A percentile compares a stretch with the other conserved stretches of the same genome.
Conservation (phyloP, 2,113 vertebrate genomes). For the Percina caprodes region DNA sequence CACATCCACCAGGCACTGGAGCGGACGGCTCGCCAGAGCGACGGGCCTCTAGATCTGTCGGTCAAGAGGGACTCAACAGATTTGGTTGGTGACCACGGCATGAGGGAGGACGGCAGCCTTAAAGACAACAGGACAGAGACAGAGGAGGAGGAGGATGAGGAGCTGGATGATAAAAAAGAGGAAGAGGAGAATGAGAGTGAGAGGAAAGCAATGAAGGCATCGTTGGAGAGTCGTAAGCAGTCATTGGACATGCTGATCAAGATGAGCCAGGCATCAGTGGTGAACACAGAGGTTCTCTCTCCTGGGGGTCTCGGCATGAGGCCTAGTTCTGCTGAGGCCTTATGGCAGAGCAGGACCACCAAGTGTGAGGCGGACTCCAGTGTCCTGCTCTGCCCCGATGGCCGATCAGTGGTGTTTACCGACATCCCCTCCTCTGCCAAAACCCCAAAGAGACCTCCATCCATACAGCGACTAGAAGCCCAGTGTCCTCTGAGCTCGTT, state of each 20-base stretch:
- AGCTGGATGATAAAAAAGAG: slow-evolving; percentile 68
- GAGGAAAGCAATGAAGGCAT: slow-evolving; percentile 65
- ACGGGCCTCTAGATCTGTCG: slow-evolving; percentile 93
- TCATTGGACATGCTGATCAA: slow-evolving; percentile 89
- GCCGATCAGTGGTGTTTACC: slow-evolving; percentile 74
- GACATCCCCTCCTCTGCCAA: slow-evolving; percentile 68
- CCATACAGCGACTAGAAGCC: slow-evolving; percentile 73
- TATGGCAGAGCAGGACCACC: slow-evolving; percentile 90
- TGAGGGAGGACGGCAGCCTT: slow-evolving; percentile 45
- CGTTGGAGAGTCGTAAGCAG: slow-evolving; percentile 85
- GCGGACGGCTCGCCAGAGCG: slow-evolving; percentile 81
- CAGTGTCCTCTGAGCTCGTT: slow-evolving; percentile 80
- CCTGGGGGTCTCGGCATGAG: slow-evolving; percentile 72
- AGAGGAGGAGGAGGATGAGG: slow-evolving; percentile 79
- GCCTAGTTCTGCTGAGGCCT: slow-evolving; percentile 72
- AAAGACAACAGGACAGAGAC: slow-evolving; percentile 69
- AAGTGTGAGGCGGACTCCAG: slow-evolving; percentile 98
- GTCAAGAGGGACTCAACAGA: slow-evolving; percentile 83
- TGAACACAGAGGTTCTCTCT: slow-evolving; percentile 84
- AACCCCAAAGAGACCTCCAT: slow-evolving; percentile 73
- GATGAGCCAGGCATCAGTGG: slow-evolving; percentile 78
- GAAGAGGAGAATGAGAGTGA: slow-evolving; percentile 66
- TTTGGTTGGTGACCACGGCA: neutral
- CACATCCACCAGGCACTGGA: slow-evolving; percentile 93
- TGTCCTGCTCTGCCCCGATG: slow-evolving; percentile 89